Evolutionary conservation across 2,888 invertebrate genomes (phyloP).

Genomic region (Leucoma salicis): DNA sequence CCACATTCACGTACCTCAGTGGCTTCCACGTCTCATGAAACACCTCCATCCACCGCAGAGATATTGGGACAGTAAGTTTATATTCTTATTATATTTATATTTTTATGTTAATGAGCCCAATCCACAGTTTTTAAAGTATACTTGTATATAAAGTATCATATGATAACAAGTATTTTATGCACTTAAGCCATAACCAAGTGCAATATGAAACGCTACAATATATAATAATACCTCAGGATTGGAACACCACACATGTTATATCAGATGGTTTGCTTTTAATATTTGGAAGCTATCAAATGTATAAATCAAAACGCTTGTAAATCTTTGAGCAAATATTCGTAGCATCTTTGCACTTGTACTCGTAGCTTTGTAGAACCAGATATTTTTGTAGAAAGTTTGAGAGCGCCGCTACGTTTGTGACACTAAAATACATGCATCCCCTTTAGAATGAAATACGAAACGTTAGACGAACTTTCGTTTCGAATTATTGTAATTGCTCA

Average conservation of each 20-base stretch:
- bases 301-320: constrained; percentile 29
- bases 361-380: not conserved
- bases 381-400: not conserved
- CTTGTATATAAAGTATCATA: not conserved
- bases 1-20: constrained; percentile 67
- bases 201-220: too few species aligned
- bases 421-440: too few species aligned
- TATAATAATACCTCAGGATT: not conserved
- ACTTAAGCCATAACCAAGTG: too few species aligned
- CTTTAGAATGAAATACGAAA: too few species aligned
- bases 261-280: not conserved
- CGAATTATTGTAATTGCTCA: too few species aligned
- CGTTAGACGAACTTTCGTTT: too few species aligned
- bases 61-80: constrained; percentile 74
- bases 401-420: too few species aligned
- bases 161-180: not conserved
- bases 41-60: constrained; percentile 64
- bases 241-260: not conserved
- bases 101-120: too few species aligned
- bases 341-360: constrained; percentile 1
- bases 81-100: too few species aligned
- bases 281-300: constrained; percentile 12
- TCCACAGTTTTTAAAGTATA: not conserved
- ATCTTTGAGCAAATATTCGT: constrained; percentile 32
- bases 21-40: constrained; percentile 63